phyloP scores from a whole-genome alignment of 2,888 invertebrate species.

The Ametastegia equiseti region DNA sequence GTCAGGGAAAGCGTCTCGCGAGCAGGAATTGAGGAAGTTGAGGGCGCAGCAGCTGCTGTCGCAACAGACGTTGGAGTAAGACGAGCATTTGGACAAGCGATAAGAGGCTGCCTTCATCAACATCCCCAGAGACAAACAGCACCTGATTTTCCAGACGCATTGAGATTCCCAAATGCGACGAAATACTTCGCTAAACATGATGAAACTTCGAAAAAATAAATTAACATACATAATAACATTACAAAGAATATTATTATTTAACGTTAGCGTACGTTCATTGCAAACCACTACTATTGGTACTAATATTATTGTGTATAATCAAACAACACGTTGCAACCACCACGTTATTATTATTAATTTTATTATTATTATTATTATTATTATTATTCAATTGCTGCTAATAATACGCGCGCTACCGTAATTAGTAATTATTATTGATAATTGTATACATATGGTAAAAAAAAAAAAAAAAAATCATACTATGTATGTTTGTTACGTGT shows the following conservation, averaged over 20 bases:
- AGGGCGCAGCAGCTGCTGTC: conserved; percentile 71
- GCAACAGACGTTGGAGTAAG: conserved; percentile 70
- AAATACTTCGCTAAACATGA: conserved; percentile 73
- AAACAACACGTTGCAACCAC: conserved; percentile 6
- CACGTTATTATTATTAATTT: background rate
- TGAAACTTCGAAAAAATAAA: conserved; percentile 64
- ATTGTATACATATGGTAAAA: background rate
- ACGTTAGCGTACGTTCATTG: background rate
- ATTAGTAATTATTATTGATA: background rate
- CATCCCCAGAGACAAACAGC: conserved; percentile 65
- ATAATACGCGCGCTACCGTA: conserved; percentile 6
- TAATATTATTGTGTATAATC: background rate
- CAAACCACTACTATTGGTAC: conserved; percentile 2
- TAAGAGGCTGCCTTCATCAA: conserved; percentile 69
- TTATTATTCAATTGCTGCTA: conserved; percentile 18
- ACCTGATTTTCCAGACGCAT: conserved; percentile 74
- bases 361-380: conserved; percentile 10
- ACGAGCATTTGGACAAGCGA: conserved; percentile 72
- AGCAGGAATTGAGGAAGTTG: conserved; percentile 69
- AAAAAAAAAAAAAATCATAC: conserved; percentile 38
- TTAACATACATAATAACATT: no score
- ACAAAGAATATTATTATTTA: conserved; percentile 4
- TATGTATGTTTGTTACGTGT: conserved; percentile 15
- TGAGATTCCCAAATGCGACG: conserved; percentile 76
- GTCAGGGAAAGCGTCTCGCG: conserved; percentile 70